These are phyloP conservation scores for Contarinia nasturtii DNA, from an alignment of 1,140 invertebrate species.

Conservation along the genomic window DNA sequence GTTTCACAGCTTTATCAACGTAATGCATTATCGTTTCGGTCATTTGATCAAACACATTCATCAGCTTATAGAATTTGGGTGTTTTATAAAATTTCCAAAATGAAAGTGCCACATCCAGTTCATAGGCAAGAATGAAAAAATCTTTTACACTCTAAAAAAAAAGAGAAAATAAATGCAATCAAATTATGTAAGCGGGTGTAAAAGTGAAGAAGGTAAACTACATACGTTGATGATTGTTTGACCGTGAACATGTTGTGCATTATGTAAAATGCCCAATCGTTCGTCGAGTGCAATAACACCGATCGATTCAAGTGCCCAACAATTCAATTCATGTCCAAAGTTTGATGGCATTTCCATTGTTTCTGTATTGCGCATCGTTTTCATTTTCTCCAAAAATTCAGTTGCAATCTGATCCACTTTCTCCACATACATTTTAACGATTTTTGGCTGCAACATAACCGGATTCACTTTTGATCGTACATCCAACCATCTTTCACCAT, in stretches of 20 bases:
- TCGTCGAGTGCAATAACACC: constrained; percentile 38
- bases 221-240: neutral
- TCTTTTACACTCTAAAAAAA: constrained; percentile 35
- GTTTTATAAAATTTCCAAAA: constrained; percentile 40
- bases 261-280: constrained; percentile 10
- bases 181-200: constrained; percentile 16
- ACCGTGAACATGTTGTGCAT: neutral
- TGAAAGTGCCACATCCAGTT: constrained; percentile 38
- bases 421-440: neutral
- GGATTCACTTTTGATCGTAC: constrained; percentile 7
- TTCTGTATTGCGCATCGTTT: constrained; percentile 23
- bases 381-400: constrained; percentile 23
- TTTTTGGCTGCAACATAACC: constrained; percentile 6
- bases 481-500: constrained; percentile 6
- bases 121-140: constrained; percentile 33
- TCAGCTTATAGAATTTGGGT: constrained; percentile 30
- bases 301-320: constrained; percentile 51
- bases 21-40: constrained; percentile 7
- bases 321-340: constrained; percentile 40
- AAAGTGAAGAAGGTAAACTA: constrained; percentile 23
- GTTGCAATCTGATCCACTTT: neutral
- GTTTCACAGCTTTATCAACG: constrained; percentile 13
- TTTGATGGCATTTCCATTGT: constrained; percentile 30
- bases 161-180: constrained; percentile 5
- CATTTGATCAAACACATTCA: constrained; percentile 20